Evolutionary conservation across 2,113 vertebrate genomes (phyloP).

Genomic region (Brevimyrus niger): DNA sequence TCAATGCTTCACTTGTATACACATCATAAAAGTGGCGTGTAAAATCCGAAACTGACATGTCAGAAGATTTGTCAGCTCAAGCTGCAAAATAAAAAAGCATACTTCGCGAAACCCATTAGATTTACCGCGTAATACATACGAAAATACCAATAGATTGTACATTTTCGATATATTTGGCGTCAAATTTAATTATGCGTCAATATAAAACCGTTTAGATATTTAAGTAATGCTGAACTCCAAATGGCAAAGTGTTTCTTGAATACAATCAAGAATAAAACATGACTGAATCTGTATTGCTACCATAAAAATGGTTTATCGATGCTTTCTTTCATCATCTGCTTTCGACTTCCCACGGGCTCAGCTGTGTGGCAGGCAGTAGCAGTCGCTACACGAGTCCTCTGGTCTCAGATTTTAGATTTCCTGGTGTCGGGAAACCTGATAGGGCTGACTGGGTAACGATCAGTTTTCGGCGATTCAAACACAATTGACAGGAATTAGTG

Average conservation of each 20-base stretch:
- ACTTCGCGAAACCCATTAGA: background rate
- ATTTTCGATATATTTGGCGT: background rate
- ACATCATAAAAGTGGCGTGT: background rate
- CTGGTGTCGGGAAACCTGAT: constrained; percentile 35
- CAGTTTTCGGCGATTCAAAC: background rate
- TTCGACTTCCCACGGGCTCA: constrained; percentile 20
- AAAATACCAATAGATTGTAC: background rate
- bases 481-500: background rate
- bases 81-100: background rate
- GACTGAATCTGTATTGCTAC: background rate
- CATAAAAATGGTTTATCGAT: constrained; percentile 5
- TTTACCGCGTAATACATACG: background rate
- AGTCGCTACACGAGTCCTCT: constrained; percentile 23
- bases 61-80: background rate
- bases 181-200: background rate
- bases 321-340: constrained; percentile 33
- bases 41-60: background rate
- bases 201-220: background rate
- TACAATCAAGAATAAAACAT: background rate
- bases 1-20: background rate
- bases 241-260: background rate
- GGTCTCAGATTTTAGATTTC: constrained; percentile 41
- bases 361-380: constrained; percentile 39
- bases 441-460: background rate
- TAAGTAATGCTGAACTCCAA: background rate